These are phyloP conservation scores for Mesembrinibis cayennensis DNA, from an alignment of 2,113 vertebrate genomes.

Conservation along the genomic window DNA sequence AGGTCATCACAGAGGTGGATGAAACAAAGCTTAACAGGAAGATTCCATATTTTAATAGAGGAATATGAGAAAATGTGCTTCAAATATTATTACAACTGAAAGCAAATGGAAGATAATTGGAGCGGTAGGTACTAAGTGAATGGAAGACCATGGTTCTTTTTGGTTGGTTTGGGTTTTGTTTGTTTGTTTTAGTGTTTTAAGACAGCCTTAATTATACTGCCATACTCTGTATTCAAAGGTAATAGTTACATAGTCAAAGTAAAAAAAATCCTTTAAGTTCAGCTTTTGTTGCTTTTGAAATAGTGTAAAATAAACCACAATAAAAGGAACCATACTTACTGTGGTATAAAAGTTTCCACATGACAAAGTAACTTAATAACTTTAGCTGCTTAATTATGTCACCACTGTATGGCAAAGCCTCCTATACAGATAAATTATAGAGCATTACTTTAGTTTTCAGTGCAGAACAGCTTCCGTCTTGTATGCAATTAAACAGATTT, in stretches of 20 bases:
- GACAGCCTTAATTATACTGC: not conserved
- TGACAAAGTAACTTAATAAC: not conserved
- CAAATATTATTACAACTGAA: not conserved
- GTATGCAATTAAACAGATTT: conserved; percentile 10
- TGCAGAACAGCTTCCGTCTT: not conserved
- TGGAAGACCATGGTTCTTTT: not conserved
- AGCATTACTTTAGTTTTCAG: not conserved
- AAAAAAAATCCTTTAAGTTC: not conserved
- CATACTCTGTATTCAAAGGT: not conserved
- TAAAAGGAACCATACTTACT: not conserved
- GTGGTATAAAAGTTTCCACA: not conserved
- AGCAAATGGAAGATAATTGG: not conserved
- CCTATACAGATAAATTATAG: not conserved
- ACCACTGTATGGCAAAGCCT: not conserved
- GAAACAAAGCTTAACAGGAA: not conserved
- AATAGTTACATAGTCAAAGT: not conserved
- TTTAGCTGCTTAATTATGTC: not conserved
- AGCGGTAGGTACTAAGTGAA: not conserved
- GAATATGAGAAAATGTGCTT: not conserved
- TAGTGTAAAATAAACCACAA: not conserved
- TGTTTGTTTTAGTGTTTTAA: not conserved
- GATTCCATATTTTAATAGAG: not conserved
- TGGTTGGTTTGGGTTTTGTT: not conserved
- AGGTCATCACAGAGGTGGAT: not conserved
- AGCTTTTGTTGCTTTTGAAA: not conserved